phyloP scores from a whole-genome alignment of 2,888 invertebrate genomes.

The Drosophila anomalata region DNA sequence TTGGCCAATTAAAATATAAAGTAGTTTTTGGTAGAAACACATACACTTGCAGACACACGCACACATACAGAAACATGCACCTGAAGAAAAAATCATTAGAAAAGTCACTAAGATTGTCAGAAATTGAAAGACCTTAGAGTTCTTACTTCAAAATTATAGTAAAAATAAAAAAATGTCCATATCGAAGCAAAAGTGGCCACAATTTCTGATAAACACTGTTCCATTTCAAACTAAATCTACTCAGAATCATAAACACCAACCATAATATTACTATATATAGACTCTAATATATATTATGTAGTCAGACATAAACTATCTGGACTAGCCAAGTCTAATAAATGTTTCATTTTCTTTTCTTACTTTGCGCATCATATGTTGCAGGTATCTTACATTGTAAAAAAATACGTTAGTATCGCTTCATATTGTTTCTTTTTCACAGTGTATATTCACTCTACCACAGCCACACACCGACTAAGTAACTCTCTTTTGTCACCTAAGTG shows the following conservation, averaged over 20 bases:
- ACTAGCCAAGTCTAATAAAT: constrained; percentile 71
- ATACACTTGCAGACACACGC: constrained; percentile 39
- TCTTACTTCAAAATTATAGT: neutral
- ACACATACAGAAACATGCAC: constrained; percentile 23
- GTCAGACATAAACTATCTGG: constrained; percentile 59
- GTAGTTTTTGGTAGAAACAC: constrained; percentile 21
- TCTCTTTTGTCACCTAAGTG: constrained; percentile 25
- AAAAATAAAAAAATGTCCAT: neutral
- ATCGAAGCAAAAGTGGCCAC: neutral
- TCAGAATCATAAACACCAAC: constrained; percentile 3
- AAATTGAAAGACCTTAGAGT: constrained; percentile 26
- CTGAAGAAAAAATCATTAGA: constrained; percentile 24
- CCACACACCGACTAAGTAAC: constrained; percentile 21
- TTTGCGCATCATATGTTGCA: constrained; percentile 79
- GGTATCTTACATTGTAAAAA: constrained; percentile 82
- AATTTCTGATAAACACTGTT: constrained; percentile 26
- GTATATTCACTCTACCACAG: constrained; percentile 21
- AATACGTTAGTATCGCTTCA: constrained; percentile 82
- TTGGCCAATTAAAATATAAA: constrained; percentile 39
- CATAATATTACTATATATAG: constrained; percentile 20
- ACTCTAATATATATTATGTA: constrained; percentile 44
- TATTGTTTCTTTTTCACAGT: constrained; percentile 62
- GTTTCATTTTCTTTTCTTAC: constrained; percentile 75
- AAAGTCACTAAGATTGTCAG: constrained; percentile 15
- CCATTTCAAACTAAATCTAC: constrained; percentile 5